Evolutionary conservation across 2,113 vertebrate genomes (phyloP), one percentile per base, ranked within the genome.

Genomic region (Crypturellus undulatus): DNA sequence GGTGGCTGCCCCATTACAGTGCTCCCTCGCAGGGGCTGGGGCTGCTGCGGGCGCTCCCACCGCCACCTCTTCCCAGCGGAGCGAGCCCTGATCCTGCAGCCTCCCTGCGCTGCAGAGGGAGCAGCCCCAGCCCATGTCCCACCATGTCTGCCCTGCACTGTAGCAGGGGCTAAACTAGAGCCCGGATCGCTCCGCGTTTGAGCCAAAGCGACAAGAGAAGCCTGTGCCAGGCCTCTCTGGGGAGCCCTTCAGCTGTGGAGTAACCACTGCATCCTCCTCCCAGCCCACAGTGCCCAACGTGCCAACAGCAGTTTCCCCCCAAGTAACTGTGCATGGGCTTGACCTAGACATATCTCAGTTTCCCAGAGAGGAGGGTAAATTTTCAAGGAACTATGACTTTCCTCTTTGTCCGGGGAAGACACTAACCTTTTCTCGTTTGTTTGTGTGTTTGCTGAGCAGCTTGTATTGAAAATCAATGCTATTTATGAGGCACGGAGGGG

Each of bases 401-500:
- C 8, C 73, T 87, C 54, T 56, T 70, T 91, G 36, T 34, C 20
- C 56, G 34, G 36, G 28, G 24, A 78, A 62, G 21, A 47, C 56
- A 88, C 71, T 95, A 87, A 97, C 82, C 36, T 73, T 80, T 13
- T 79, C 64, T 81, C 17, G 22, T 92, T 92, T 94, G 60, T 85
- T 86, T 96, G 63, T 86, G 80, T 84, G 79, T 93, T 58, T 94
- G 80, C 87, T 90, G 95, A 95, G 84, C 98, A 99, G 99, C 98
- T 99, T 96, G 99, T 99, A 83, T 95, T 99, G 97, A 98, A 98
- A 96, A 99, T 99, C 98, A 99, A 99, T 56, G 98, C 98, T 94
- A 98, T 99, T 93, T 99, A 99, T 24, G 99, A 99, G 96, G 98
- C 98, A 2, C 98, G 99, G 64, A 98, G 99, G 94, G 99, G 99